Percentiles rank a stretch among this genome's conserved stretches.
Conservation (phyloP, 1,140 invertebrate genomes). For the Frieseomelitta varia region DNA sequence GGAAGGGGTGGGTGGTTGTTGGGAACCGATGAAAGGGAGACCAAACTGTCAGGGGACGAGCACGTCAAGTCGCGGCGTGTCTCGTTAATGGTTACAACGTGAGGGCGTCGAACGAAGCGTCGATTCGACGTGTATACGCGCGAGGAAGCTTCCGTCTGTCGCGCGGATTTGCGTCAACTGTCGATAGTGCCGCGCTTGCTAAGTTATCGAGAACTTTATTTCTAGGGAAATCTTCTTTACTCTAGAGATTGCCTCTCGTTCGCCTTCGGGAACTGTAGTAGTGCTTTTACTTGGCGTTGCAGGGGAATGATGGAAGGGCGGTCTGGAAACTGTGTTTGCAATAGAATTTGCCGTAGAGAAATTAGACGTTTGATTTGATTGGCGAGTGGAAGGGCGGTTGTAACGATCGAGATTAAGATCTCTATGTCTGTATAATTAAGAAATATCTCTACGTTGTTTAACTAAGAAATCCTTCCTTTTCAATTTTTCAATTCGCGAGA, state of each 20-base stretch:
- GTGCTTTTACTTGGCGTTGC: background rate
- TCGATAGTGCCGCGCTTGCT: conserved; percentile 35
- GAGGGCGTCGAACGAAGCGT: conserved; percentile 8
- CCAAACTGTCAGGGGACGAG: background rate
- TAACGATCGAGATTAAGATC: background rate
- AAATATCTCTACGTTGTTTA: background rate
- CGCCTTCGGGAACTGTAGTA: background rate
- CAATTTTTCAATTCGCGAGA: background rate
- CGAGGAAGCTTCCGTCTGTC: conserved; percentile 24
- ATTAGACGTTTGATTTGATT: background rate
- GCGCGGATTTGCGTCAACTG: conserved; percentile 58
- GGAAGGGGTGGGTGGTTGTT: background rate
- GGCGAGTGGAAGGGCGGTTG: background rate
- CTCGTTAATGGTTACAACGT: conserved; percentile 1
- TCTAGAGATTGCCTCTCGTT: background rate
- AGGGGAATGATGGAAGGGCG: background rate
- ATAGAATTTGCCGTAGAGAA: background rate
- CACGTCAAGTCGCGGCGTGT: background rate
- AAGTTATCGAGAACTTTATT: conserved; percentile 57
- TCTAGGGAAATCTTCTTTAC: conserved; percentile 45
- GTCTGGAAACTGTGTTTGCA: background rate
- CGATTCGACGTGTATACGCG: background rate
- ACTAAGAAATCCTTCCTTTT: background rate
- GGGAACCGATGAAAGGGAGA: conserved; percentile 3
- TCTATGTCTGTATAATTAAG: background rate